Evolutionary conservation across 2,888 invertebrate genomes (phyloP).

Genomic region (Fragum sueziense): DNA sequence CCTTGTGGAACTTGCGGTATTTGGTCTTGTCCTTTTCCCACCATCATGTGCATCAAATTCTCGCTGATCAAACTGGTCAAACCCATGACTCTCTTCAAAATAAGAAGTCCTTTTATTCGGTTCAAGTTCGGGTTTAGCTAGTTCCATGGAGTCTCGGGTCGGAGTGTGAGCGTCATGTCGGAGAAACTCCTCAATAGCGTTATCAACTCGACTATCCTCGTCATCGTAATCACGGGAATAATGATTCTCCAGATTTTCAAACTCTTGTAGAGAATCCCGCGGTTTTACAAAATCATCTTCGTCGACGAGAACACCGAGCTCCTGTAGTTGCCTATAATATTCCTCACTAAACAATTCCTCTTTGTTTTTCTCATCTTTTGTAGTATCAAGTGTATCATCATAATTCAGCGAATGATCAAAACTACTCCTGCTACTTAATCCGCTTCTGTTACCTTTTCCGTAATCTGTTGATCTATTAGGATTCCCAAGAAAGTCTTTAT

Average conservation of each 20-base stretch:
- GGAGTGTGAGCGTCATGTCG: constrained; percentile 34
- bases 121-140: constrained; percentile 43
- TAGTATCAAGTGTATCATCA: constrained; percentile 51
- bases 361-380: constrained; percentile 51
- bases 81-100: constrained; percentile 35
- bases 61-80: constrained; percentile 50
- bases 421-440: constrained; percentile 63
- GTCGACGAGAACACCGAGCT: constrained; percentile 75
- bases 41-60: constrained; percentile 56
- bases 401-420: constrained; percentile 66
- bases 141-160: constrained; percentile 55
- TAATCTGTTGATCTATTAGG: constrained; percentile 1
- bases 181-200: constrained; percentile 64
- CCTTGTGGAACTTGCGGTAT: constrained; percentile 70
- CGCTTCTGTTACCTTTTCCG: constrained; percentile 56
- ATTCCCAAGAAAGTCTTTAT: constrained; percentile 39
- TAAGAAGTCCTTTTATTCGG: background rate
- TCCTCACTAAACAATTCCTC: constrained; percentile 73
- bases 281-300: constrained; percentile 63
- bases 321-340: constrained; percentile 74
- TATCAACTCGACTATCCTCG: constrained; percentile 41
- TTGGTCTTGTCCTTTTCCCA: constrained; percentile 61
- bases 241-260: constrained; percentile 72
- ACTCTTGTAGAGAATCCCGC: constrained; percentile 74
- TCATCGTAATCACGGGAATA: constrained; percentile 64